Conservation (phyloP, 37 sponge, comb jelly and placozoan species). For the Theonella swinhoei region DNA sequence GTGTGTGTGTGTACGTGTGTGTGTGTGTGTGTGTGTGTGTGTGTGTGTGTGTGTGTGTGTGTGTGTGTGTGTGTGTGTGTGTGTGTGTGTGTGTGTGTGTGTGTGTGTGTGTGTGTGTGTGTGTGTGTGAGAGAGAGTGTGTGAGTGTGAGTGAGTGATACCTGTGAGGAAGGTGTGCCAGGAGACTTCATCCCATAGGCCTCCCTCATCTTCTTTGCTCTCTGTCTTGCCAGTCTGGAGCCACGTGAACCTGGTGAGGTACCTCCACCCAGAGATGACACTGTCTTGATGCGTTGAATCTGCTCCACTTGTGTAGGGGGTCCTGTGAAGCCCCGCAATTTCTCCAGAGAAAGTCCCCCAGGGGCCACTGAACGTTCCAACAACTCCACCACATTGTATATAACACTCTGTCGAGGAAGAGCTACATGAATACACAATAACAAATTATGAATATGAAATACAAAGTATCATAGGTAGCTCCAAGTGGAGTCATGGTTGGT, state of each 20-base stretch:
- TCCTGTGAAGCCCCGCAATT: slow-evolving; percentile 26
- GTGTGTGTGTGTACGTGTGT: too few species aligned
- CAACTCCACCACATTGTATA: slow-evolving; percentile 44
- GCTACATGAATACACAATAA: slow-evolving; percentile 18
- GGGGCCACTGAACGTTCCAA: slow-evolving; percentile 7
- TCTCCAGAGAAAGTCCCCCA: slow-evolving; percentile 16
- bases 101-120: too few species aligned
- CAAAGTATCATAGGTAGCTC: neutral
- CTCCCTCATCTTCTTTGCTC: slow-evolving; percentile 75
- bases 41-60: too few species aligned
- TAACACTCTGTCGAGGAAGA: slow-evolving; percentile 52
- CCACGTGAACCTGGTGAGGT: slow-evolving; percentile 31
- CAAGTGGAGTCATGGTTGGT: too few species aligned
- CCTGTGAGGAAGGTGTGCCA: neutral
- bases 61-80: too few species aligned
- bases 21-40: too few species aligned
- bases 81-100: too few species aligned
- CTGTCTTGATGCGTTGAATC: slow-evolving; percentile 20
- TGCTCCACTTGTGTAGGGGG: slow-evolving; percentile 55
- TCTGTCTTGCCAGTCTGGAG: slow-evolving; percentile 66
- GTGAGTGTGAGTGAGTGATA: too few species aligned
- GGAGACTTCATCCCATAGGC: slow-evolving; percentile 15
- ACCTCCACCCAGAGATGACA: slow-evolving; percentile 10
- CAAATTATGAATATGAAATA: neutral
- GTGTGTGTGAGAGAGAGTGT: too few species aligned